Base-by-base conservation (phyloP, 2,797 vertebrate species). In the Propithecus perrieri region DNA sequence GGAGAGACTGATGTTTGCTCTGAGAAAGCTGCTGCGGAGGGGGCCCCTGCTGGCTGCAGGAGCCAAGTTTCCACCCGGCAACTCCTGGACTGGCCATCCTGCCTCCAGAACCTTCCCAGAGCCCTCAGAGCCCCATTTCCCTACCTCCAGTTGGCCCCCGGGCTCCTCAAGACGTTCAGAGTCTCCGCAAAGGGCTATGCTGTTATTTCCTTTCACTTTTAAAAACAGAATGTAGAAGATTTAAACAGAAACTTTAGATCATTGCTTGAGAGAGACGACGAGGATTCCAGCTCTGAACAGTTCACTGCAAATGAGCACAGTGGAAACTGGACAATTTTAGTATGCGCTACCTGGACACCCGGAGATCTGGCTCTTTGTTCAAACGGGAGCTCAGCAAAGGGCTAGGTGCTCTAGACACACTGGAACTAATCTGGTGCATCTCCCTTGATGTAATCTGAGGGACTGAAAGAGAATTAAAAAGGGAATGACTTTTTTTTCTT, bases 1-100 rank as follows among this genome's bases (percentile, higher is more conserved):
- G 89, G 95, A 97, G 97, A 98, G 97, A 98, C 94, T 97, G 97
- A 98, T 30, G 63, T 97, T 98, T 98, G 97, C 98, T 97, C 0
- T 12, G 94, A 98, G 97, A 98, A 97, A 97, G 93, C 95, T 91
- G 55, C 96, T 50, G 84, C 46, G 75, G 57, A 81, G 74, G 92
- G 94, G 98, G 93, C 86, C 97, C 97, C 96, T 0, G 81, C 74
- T 30, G 86, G 84, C 76, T 88, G 38, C 86, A 89, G 96, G 97
- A 97, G 98, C 97, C 95, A 84, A 80, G 84, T 96, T 97, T 98
- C 98, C 95, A 97, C 28, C 20, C 20, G 84, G 85, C 80, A 57
- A 91, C 93, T 57, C 41, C 24, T 5, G 69, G 63, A 43, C 38
- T 76, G 89, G 55, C 79, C 38, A 11, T 48, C 78, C 48, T 63